Evolutionary conservation across 2,113 vertebrate species (phyloP).

Genomic region (Ovis canadensis): DNA sequence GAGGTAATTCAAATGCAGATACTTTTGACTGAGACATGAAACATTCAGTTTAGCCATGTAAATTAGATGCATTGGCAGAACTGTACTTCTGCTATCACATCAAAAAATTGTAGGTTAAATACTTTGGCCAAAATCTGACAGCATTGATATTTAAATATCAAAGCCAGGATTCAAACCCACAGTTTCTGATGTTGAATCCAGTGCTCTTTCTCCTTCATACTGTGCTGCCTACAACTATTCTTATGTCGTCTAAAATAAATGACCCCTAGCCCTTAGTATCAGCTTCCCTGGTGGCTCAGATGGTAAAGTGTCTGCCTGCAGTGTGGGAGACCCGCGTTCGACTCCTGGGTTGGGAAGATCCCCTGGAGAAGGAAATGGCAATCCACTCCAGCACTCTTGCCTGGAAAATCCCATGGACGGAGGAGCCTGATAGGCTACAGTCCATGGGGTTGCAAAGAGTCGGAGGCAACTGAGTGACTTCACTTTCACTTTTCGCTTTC

Average conservation of each 20-base stretch:
- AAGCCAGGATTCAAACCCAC: neutral
- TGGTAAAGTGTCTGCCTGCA: no score
- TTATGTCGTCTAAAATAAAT: neutral
- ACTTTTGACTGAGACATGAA: neutral
- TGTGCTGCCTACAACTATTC: neutral
- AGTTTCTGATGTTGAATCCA: neutral
- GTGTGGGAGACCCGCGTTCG: no score
- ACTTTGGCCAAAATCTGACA: neutral
- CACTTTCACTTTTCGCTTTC: no score
- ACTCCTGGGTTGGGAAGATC: no score
- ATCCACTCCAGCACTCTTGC: no score
- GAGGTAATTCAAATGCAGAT: neutral
- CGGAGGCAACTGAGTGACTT: rapidly evolving
- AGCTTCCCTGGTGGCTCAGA: no score
- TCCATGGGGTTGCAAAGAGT: no score
- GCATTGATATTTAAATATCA: neutral
- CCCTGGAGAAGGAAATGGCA: no score
- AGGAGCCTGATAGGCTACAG: no score
- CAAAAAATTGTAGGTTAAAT: neutral
- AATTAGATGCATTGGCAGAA: neutral
- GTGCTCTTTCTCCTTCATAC: neutral
- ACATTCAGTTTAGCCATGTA: neutral
- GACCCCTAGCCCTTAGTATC: neutral
- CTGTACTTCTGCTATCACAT: neutral
- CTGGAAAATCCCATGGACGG: no score